Evolutionary conservation across 2,888 invertebrate genomes (phyloP).

Genomic region (Eupithecia dodoneata): DNA sequence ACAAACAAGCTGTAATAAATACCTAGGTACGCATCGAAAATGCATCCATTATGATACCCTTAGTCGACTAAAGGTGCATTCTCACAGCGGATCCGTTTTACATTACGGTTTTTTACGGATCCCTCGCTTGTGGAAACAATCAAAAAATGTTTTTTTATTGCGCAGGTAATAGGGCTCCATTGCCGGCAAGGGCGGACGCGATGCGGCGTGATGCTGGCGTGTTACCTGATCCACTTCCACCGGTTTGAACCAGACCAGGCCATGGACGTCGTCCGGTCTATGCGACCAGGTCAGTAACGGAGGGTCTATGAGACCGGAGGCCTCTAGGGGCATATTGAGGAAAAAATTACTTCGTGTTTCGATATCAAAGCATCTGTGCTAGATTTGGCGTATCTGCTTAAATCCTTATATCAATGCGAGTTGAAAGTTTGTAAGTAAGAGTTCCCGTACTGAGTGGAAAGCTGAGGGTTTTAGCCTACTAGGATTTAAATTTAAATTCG

Average conservation of each 20-base stretch:
- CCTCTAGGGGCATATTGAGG: neutral
- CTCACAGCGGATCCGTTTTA: no score
- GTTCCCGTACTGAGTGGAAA: no score
- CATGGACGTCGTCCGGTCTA: slow-evolving; percentile 82
- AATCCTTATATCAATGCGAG: no score
- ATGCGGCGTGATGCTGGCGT: slow-evolving; percentile 90
- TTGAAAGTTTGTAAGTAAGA: no score
- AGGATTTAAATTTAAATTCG: no score
- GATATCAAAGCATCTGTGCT: neutral
- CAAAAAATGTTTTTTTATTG: neutral
- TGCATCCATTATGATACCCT: neutral
- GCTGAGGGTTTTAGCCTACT: no score
- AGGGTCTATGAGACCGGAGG: neutral
- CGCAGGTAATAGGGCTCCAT: slow-evolving; percentile 87
- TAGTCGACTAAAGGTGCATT: neutral
- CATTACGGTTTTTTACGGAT: no score
- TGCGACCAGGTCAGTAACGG: slow-evolving; percentile 76
- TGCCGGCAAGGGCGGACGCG: slow-evolving; percentile 89
- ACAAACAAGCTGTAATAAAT: neutral
- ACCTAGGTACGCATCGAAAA: no score
- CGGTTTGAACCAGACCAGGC: slow-evolving; percentile 86
- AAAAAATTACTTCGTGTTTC: neutral
- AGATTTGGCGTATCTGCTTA: neutral
- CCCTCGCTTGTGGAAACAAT: no score
- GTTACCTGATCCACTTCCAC: slow-evolving; percentile 87